A percentile compares a stretch with the other conserved stretches of the same genome.
phyloP scores from a whole-genome alignment of 2,113 vertebrate species.

The Psettodes erumei region DNA sequence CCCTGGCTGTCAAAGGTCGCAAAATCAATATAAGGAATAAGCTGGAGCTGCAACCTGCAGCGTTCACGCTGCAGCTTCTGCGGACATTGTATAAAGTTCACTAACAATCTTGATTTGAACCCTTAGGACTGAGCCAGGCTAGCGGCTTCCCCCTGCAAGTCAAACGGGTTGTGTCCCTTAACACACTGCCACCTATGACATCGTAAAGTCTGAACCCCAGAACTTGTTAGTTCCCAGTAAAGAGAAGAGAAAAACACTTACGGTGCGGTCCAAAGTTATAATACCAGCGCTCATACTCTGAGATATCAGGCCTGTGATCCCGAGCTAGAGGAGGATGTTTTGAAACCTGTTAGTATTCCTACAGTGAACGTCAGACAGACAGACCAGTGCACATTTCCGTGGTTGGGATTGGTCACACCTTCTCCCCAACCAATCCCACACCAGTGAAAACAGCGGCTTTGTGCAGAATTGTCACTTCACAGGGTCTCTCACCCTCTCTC shows the following conservation, averaged over 20 bases:
- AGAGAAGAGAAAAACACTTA: slow-evolving; percentile 81
- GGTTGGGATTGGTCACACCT: slow-evolving; percentile 60
- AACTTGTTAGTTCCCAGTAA: slow-evolving; percentile 58
- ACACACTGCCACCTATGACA: slow-evolving; percentile 15
- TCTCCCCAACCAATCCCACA: slow-evolving; percentile 61
- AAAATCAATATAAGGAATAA: neutral
- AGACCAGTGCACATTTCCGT: slow-evolving; percentile 68
- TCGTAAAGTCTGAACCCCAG: slow-evolving; percentile 21
- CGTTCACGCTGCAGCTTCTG: neutral
- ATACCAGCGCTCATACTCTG: slow-evolving; percentile 84
- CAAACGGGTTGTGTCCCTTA: slow-evolving; percentile 5
- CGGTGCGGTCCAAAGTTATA: slow-evolving; percentile 83
- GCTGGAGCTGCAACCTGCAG: no score
- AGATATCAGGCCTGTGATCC: slow-evolving; percentile 81
- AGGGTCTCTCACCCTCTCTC: no score
- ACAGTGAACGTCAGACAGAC: slow-evolving; percentile 52
- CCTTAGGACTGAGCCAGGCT: no score
- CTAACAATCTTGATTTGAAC: neutral
- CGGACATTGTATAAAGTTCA: neutral
- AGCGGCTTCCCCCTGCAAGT: no score
- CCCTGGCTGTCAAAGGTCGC: neutral
- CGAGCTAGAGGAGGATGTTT: slow-evolving; percentile 80
- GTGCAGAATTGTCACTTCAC: slow-evolving; percentile 49
- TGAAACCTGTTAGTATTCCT: slow-evolving; percentile 75
- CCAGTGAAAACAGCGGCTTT: slow-evolving; percentile 63